Percentiles rank a stretch among this genome's conserved stretches.
phyloP scores from a whole-genome alignment of 2,888 invertebrate genomes.

The Drosophila colorata region DNA sequence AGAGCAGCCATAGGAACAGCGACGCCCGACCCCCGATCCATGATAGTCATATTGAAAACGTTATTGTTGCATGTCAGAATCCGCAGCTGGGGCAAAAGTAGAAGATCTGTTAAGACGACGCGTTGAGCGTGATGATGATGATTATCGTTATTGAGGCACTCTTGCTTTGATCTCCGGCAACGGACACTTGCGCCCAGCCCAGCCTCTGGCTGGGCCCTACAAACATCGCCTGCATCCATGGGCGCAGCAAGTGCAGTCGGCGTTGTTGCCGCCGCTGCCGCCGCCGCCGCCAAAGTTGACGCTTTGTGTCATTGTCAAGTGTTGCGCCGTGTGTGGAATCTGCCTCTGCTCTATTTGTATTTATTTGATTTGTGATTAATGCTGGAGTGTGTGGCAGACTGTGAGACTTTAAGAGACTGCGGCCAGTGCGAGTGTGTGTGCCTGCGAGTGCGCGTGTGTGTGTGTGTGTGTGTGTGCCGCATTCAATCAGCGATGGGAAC shows the following conservation, averaged over 20 bases:
- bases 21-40: background rate
- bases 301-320: slow-evolving; percentile 77
- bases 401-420: slow-evolving; percentile 40
- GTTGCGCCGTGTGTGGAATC: slow-evolving; percentile 57
- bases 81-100: slow-evolving; percentile 33
- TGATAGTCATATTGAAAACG: slow-evolving; percentile 39
- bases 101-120: slow-evolving; percentile 46
- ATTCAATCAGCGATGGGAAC: slow-evolving; percentile 18
- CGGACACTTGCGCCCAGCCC: slow-evolving; percentile 36
- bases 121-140: slow-evolving; percentile 61
- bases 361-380: slow-evolving; percentile 74
- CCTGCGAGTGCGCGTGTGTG: background rate
- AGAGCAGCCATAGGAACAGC: slow-evolving; percentile 30
- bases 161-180: slow-evolving; percentile 73
- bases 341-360: slow-evolving; percentile 68
- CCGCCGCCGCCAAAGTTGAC: slow-evolving; percentile 74
- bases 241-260: slow-evolving; percentile 72
- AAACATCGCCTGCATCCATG: slow-evolving; percentile 28
- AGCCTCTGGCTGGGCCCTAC: slow-evolving; percentile 15
- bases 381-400: slow-evolving; percentile 55
- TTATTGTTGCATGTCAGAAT: slow-evolving; percentile 59
- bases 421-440: background rate
- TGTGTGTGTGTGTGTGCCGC: background rate
- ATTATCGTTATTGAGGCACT: slow-evolving; percentile 80
- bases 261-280: slow-evolving; percentile 51